These are phyloP conservation scores for Octonoba sinensis DNA, from an alignment of 2,888 invertebrate genomes.

Conservation along the genomic window DNA sequence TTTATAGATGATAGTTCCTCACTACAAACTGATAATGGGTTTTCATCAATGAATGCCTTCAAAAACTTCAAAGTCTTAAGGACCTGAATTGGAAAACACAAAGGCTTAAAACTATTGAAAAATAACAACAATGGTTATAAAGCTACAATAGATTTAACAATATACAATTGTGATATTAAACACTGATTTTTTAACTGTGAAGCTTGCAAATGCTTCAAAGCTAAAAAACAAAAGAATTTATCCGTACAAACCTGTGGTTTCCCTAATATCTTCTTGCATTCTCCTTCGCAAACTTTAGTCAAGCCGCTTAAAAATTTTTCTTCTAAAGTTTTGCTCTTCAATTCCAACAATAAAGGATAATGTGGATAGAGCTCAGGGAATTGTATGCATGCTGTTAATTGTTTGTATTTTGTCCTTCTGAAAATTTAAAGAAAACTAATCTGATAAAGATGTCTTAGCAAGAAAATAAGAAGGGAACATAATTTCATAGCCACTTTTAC, in stretches of 20 bases:
- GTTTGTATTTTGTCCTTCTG: slow-evolving; percentile 77
- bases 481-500: too few relatives aligned
- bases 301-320: slow-evolving; percentile 77
- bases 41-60: slow-evolving; percentile 78
- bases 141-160: not conserved
- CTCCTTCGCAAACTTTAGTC: slow-evolving; percentile 77
- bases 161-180: not conserved
- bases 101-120: not conserved
- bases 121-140: not conserved
- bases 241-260: slow-evolving; percentile 72
- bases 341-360: slow-evolving; percentile 76
- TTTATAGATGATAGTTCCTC: slow-evolving; percentile 79
- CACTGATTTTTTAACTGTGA: not conserved
- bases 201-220: not conserved
- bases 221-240: not conserved
- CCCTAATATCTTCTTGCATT: slow-evolving; percentile 76
- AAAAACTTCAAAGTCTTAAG: slow-evolving; percentile 77
- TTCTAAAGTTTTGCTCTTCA: slow-evolving; percentile 80
- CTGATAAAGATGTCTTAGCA: too few relatives aligned
- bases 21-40: slow-evolving; percentile 80
- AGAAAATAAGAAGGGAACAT: too few relatives aligned
- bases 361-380: slow-evolving; percentile 79
- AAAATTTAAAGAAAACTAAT: slow-evolving; percentile 10
- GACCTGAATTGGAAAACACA: slow-evolving; percentile 71
- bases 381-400: slow-evolving; percentile 78